These are phyloP conservation scores for Dexiosoma caninum DNA, from an alignment of 2,888 invertebrate genomes.

Conservation along the genomic window DNA sequence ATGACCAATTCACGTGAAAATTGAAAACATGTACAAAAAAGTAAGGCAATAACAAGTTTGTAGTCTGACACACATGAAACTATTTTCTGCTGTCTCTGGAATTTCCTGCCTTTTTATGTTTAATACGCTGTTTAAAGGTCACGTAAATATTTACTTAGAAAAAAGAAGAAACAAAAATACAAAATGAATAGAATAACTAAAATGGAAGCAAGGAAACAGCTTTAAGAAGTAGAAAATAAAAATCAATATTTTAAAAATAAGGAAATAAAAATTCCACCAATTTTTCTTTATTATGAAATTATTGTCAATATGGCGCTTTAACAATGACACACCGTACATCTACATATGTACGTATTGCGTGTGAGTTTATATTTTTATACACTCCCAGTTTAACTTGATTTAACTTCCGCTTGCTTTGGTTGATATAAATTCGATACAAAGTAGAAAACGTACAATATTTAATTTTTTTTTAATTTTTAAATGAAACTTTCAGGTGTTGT, in stretches of 20 bases:
- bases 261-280: background rate
- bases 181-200: background rate
- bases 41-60: conserved; percentile 25
- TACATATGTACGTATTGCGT: no score
- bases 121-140: conserved; percentile 31
- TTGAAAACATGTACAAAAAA: background rate
- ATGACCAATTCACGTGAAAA: background rate
- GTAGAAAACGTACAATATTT: no score
- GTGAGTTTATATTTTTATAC: background rate
- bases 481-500: background rate
- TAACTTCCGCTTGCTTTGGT: background rate
- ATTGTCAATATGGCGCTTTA: conserved; percentile 36
- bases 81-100: background rate
- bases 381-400: conserved; percentile 29
- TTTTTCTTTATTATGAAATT: conserved; percentile 16
- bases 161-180: background rate
- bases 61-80: conserved; percentile 2
- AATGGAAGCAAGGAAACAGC: background rate
- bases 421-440: background rate
- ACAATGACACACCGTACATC: conserved; percentile 5
- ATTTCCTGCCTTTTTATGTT: background rate
- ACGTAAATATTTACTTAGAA: conserved; percentile 45
- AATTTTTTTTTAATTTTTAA: no score
- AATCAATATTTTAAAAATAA: conserved; percentile 45
- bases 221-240: conserved; percentile 52